phyloP scores from a whole-genome alignment of 2,888 invertebrate genomes.

The Acanthosepion pharaonis region DNA sequence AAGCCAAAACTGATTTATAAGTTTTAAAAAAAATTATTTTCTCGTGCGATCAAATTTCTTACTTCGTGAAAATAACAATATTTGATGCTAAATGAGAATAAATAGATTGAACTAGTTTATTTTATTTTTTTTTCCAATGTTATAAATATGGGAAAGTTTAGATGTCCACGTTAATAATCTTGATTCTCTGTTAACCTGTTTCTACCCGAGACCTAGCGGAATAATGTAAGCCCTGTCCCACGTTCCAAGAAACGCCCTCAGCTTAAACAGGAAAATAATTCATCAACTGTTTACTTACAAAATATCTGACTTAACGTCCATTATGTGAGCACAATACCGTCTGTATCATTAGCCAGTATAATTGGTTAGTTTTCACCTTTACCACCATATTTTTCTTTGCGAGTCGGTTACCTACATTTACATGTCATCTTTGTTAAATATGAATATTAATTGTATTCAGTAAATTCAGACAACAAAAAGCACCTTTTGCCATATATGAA shows the following conservation, averaged over 20 bases:
- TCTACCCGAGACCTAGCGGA: not conserved
- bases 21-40: not conserved
- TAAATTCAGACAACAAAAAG: not conserved
- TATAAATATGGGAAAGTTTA: not conserved
- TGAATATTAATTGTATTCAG: not conserved
- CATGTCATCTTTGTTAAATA: not conserved
- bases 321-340: not conserved
- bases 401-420: not conserved
- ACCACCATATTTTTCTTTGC: not conserved
- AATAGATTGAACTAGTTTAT: not conserved
- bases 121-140: not conserved
- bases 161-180: not conserved
- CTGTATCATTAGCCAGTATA: not conserved
- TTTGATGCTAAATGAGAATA: not conserved
- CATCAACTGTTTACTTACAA: slow-evolving; percentile 4
- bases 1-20: too few relatives aligned
- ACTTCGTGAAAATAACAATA: not conserved
- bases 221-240: not conserved
- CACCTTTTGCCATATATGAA: too few relatives aligned
- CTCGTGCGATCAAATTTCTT: not conserved
- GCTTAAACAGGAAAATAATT: not conserved
- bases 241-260: not conserved
- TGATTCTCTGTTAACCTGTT: not conserved
- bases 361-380: not conserved
- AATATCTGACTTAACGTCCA: not conserved